These are phyloP conservation scores for Teleopsis dalmanni DNA, from an alignment of 1,140 invertebrate genomes.

Conservation along the genomic window DNA sequence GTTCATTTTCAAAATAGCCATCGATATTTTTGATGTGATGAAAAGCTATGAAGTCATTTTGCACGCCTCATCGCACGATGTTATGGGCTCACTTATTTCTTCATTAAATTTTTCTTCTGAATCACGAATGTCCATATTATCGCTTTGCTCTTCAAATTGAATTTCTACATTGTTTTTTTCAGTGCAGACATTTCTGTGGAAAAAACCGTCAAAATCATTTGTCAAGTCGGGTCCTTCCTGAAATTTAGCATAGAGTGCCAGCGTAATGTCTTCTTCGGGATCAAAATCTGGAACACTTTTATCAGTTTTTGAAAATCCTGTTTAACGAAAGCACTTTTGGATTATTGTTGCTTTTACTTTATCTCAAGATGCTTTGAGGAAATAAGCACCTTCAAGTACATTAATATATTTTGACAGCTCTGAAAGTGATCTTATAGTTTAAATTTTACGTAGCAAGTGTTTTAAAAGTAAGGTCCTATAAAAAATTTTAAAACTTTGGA, in stretches of 20 bases:
- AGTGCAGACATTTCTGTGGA: constrained; percentile 1
- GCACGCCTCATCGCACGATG: neutral
- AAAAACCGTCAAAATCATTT: neutral
- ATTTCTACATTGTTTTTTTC: neutral
- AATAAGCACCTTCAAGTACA: neutral
- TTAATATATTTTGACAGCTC: neutral
- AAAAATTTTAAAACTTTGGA: constrained; percentile 2
- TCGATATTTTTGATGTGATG: neutral
- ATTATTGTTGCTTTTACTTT: constrained; percentile 2
- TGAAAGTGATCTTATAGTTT: neutral
- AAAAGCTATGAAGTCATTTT: neutral
- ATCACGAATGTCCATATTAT: neutral
- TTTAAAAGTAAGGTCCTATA: constrained; percentile 1
- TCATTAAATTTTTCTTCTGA: constrained; percentile 1
- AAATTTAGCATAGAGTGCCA: neutral
- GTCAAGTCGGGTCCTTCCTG: neutral
- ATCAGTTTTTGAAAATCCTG: neutral
- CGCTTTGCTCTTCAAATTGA: neutral
- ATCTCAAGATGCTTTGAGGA: constrained; percentile 2
- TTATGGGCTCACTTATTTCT: neutral
- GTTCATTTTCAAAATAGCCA: neutral
- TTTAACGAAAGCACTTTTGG: neutral
- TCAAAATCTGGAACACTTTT: neutral
- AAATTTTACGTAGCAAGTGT: neutral
- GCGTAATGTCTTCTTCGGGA: too few relatives aligned